Base-by-base conservation (phyloP, 2,888 invertebrate genomes). In the Drosophila mayaguana region DNA sequence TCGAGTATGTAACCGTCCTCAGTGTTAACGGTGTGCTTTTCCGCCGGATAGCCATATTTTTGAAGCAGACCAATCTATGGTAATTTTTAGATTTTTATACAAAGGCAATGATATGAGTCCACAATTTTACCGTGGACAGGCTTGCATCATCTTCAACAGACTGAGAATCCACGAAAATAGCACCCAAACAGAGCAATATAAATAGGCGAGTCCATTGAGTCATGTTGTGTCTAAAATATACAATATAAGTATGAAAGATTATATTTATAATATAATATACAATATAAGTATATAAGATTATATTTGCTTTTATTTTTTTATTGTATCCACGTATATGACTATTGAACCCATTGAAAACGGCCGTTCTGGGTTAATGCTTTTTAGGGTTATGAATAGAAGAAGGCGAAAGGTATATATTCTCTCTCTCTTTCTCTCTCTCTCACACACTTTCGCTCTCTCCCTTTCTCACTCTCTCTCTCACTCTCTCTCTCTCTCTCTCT, bases 1-100 rank as follows among this genome's bases (percentile, higher is more conserved):
- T 94, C 94, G 72, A 98, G 93, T n/a, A 96, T 94, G 88, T 96
- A 97, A 2, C 96, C 96, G 93, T 98, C 97, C 3, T 93, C 91
- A 0, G 97, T 98, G 4, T 92, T 93, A 0, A 96, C 94, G 3
- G 90, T 89, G 89, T 96, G 95, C 16, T 93, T 93, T 91, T 96
- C 96, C 0, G 94, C 90, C 0, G 94, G 94, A 89, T 96, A 96
- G 0, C 95, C 94, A 84, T 96, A 95, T 81, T 95, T 95, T 16
- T 88, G 85, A 0, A 96, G 7, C n/a, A 57, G 25, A 1, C 34
- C 45, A 1, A n/a, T 34, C 40, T 16, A 16, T 22, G 14, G 7
- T 1, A 22, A 16, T 22, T 54, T 16, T 36, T 14, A 12, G 3
- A 51, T 7, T 25, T 2, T 5, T 6, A 25, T 28, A 7, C 2